Evolutionary conservation across 2,888 invertebrate genomes (phyloP), one percentile per base, ranked within the genome.

Genomic region (Octodonta nipae): DNA sequence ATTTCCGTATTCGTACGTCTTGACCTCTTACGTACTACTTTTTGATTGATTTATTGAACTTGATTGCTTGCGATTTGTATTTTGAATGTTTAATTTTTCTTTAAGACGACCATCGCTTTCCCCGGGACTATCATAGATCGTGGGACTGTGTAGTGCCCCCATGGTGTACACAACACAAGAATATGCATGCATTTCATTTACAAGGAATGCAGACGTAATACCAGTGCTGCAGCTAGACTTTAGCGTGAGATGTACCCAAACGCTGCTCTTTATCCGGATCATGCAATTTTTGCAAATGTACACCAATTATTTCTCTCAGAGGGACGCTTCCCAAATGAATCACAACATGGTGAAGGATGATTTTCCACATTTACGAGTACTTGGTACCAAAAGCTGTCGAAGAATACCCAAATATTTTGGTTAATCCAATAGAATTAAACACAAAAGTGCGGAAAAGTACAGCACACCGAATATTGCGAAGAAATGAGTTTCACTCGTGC

Each of bases 381-480:
- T 11, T 13, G 10, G 28, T 28, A 8, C 10, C 15, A 10, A 10
- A 6, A 7, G 28, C 13, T 7, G 28, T 28, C 20, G 16, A 15
- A 30, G 30, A 13, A 13, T 16, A 30, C 15, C 30, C 15, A 16
- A 15, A 12, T 15, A 30, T 16, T 30, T 30, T 11, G 5, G 11
- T 15, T 16, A 16, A 20, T 15, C 5, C 12, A 20, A 30, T 22
- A 22, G 30, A 30, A 30, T n/a, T 4, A 6, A 16, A 13, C 11
- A 30, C 30, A 30, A 8, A 24, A 16, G 13, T 22, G 13, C 24
- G 22, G 22, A 30, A 30, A 22, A 17, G 17, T 11, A 22, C 30
- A 13, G 22, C 22, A 12, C 10, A 13, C 20, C 12, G 30, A 22
- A 30, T 30, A 13, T 16, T 30, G 13, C 28, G 15, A 15, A 13